Evolutionary conservation across 2,797 vertebrate species (phyloP).

Genomic region (Mionectes olivaceus): DNA sequence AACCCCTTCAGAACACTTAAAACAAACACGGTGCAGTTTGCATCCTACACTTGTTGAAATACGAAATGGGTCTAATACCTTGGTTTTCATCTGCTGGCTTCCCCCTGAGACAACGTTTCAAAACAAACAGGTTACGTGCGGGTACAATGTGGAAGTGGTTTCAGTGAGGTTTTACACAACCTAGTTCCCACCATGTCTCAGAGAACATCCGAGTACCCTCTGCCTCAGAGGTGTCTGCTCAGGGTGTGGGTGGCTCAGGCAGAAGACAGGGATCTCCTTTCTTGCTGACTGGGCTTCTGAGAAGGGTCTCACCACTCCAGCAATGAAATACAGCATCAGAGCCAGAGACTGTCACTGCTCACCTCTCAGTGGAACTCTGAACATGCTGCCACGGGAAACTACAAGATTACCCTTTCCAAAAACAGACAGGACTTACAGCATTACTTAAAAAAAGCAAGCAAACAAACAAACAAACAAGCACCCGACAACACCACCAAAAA

Average conservation of each 20-base stretch:
- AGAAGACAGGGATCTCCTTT: neutral
- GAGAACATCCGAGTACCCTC: neutral
- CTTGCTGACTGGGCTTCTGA: neutral
- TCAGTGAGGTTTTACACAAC: constrained; percentile 48
- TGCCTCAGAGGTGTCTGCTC: neutral
- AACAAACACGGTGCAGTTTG: neutral
- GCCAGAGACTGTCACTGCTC: neutral
- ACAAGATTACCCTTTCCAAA: neutral
- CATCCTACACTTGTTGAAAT: constrained; percentile 34
- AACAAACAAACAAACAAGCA: neutral
- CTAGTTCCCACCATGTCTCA: neutral
- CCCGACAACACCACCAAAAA: neutral
- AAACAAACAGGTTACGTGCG: constrained; percentile 1
- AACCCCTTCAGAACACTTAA: constrained; percentile 18
- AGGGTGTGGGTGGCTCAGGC: constrained; percentile 1
- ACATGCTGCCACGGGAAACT: neutral
- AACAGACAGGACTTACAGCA: neutral
- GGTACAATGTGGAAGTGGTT: constrained; percentile 26
- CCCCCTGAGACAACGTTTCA: constrained; percentile 1
- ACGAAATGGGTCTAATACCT: neutral
- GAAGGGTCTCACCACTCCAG: constrained; percentile 26
- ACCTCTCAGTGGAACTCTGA: neutral
- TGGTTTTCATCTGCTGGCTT: neutral
- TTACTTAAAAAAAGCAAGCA: neutral
- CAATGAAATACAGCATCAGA: neutral